These are phyloP conservation scores for Cnemophilus loriae DNA, from an alignment of 2,113 vertebrate genomes.

Conservation along the genomic window DNA sequence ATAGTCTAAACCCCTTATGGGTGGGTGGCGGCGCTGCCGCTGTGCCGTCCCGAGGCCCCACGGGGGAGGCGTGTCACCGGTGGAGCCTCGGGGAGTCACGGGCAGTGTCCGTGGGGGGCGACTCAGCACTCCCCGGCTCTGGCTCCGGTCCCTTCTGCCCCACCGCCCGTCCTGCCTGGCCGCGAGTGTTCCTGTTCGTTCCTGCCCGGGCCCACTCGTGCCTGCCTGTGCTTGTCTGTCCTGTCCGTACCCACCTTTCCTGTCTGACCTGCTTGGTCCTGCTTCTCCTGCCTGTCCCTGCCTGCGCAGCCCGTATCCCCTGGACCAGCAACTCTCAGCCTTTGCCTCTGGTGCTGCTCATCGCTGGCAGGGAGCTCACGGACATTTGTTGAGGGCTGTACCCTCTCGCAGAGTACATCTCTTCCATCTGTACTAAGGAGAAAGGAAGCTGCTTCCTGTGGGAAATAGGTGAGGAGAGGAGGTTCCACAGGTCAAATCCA, in stretches of 20 bases:
- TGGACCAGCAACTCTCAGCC: too few species aligned
- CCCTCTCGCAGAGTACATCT: rapidly evolving
- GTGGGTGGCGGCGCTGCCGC: not conserved
- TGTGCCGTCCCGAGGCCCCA: not conserved
- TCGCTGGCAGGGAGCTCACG: not conserved
- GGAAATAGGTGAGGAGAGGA: not conserved
- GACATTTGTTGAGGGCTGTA: not conserved
- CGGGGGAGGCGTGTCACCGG: rapidly evolving
- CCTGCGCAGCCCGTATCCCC: rapidly evolving
- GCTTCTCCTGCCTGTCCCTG: not conserved
- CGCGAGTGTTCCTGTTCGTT: not conserved
- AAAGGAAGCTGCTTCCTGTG: not conserved
- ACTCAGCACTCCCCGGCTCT: not conserved
- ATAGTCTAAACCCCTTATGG: not conserved
- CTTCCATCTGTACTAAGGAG: not conserved
- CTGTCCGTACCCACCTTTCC: too few species aligned
- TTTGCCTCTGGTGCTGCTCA: not conserved
- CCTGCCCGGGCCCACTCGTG: not conserved
- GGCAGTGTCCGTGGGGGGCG: rapidly evolving
- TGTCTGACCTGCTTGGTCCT: too few species aligned
- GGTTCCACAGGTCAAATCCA: not conserved
- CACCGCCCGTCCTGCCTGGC: not conserved
- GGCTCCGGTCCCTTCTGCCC: rapidly evolving
- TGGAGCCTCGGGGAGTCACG: rapidly evolving
- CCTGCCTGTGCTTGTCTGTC: not conserved